A percentile compares a stretch with the other conserved stretches of the same genome.
Evolutionary conservation across 1,140 invertebrate genomes (phyloP).

Genomic region (Micrasema minimum): DNA sequence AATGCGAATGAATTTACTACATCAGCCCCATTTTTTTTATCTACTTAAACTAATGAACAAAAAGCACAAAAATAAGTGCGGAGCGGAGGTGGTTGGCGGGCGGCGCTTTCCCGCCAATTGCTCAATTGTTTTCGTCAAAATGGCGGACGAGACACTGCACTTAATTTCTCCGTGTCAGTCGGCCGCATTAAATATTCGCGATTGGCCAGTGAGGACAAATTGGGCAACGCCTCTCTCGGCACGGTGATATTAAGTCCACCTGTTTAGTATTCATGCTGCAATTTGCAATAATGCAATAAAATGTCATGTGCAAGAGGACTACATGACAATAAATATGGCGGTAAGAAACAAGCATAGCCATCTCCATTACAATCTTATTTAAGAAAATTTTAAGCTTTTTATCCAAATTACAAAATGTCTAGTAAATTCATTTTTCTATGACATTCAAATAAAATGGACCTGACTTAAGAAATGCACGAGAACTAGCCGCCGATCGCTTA

Average conservation of each 20-base stretch:
- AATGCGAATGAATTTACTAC: no score
- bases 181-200: slow-evolving; percentile 28
- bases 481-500: no score
- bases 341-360: no score
- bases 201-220: slow-evolving; percentile 22
- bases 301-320: slow-evolving; percentile 25
- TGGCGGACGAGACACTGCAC: slow-evolving; percentile 4
- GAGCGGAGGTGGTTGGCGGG: background rate
- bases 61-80: no score
- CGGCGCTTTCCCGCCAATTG: slow-evolving; percentile 10
- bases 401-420: no score
- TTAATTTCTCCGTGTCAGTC: slow-evolving; percentile 28
- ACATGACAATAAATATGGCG: slow-evolving; percentile 18
- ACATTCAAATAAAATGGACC: no score
- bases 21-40: no score
- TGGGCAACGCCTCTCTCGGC: slow-evolving; percentile 15
- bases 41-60: no score
- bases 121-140: slow-evolving; percentile 29
- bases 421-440: no score
- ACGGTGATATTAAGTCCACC: slow-evolving; percentile 22
- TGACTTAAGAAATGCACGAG: no score
- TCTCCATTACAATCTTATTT: no score
- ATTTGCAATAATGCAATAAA: slow-evolving; percentile 30
- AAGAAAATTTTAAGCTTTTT: no score
- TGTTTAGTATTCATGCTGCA: slow-evolving; percentile 18